Evolutionary conservation across 1,140 invertebrate genomes (phyloP).

Genomic region (Bombus vancouverensis): DNA sequence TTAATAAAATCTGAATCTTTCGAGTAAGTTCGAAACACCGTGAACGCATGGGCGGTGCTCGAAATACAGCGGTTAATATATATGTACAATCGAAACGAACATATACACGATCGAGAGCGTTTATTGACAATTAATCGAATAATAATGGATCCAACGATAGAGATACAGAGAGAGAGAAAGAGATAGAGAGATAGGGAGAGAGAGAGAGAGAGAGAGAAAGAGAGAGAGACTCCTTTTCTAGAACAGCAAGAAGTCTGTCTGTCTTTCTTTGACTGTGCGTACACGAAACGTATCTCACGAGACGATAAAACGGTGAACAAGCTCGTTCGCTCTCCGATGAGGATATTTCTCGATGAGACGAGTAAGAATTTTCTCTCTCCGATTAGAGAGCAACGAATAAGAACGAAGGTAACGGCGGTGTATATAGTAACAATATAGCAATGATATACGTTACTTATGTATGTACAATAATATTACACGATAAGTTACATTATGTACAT

Average conservation of each 20-base stretch:
- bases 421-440: conserved; percentile 59
- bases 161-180: neutral
- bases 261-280: conserved; percentile 18
- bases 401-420: conserved; percentile 38
- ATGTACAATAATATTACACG: neutral
- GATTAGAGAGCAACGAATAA: conserved; percentile 17
- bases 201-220: neutral
- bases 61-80: neutral
- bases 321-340: neutral
- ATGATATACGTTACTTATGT: conserved; percentile 40
- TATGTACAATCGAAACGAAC: conserved; percentile 10
- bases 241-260: neutral
- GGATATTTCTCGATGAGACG: neutral
- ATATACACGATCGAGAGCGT: neutral
- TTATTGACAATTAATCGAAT: neutral
- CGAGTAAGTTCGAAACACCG: neutral
- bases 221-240: neutral
- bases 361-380: neutral
- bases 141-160: neutral
- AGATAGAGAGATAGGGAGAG: no score
- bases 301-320: conserved; percentile 12
- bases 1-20: conserved; percentile 21
- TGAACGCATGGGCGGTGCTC: neutral
- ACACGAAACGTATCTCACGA: conserved; percentile 27
- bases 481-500: conserved; percentile 49